These are phyloP conservation scores for Polydrusus tereticollis DNA, from an alignment of 2,888 invertebrate species.

Conservation along the genomic window DNA sequence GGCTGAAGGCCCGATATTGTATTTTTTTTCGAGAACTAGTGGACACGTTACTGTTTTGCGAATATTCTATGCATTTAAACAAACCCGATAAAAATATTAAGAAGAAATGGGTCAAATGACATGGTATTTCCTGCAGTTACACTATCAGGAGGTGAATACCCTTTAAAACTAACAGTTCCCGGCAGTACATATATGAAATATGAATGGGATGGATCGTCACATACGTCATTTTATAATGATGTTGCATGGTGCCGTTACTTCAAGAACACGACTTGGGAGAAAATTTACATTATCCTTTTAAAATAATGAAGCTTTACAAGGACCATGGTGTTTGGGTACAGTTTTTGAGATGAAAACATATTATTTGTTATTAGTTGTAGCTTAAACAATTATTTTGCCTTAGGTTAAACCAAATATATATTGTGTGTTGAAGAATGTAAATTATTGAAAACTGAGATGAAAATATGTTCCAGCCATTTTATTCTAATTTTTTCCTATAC, in stretches of 20 bases:
- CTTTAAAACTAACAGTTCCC: slow-evolving; percentile 41
- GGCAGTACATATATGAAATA: slow-evolving; percentile 53
- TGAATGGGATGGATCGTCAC: slow-evolving; percentile 44
- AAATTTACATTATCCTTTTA: slow-evolving; percentile 52
- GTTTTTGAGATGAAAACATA: neutral
- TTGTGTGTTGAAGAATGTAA: no score
- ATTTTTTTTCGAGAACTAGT: no score
- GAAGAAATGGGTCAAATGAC: slow-evolving; percentile 43
- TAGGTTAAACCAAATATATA: no score
- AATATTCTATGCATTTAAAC: neutral
- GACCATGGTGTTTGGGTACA: neutral
- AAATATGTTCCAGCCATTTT: no score
- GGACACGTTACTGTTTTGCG: neutral
- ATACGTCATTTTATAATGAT: slow-evolving; percentile 34
- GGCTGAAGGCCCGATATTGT: no score
- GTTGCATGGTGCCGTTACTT: slow-evolving; percentile 48
- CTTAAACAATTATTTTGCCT: no score
- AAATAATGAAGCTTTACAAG: slow-evolving; percentile 19
- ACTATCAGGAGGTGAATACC: slow-evolving; percentile 50
- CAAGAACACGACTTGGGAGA: slow-evolving; percentile 51
- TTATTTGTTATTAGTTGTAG: neutral
- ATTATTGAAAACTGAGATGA: no score
- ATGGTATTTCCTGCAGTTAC: slow-evolving; percentile 39
- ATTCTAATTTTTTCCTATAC: no score
- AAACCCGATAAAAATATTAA: slow-evolving; percentile 9